Percentiles rank a stretch among this genome's conserved stretches.
Conservation (phyloP, 1,140 invertebrate species). For the Nebria ingens region DNA sequence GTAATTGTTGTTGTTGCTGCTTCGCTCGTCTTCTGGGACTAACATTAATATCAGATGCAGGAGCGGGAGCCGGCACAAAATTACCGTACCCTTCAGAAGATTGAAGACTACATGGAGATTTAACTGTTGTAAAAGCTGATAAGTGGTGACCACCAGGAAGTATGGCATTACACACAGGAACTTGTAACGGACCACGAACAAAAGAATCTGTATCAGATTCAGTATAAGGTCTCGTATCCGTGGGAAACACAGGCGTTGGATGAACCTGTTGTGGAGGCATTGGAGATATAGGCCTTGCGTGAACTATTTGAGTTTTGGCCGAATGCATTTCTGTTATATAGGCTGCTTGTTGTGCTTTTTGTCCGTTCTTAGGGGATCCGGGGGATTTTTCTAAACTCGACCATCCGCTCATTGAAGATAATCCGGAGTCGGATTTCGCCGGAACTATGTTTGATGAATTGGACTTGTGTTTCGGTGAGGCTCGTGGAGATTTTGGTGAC, state of each 20-base stretch:
- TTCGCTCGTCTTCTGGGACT: slow-evolving; percentile 30
- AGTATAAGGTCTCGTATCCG: slow-evolving; percentile 19
- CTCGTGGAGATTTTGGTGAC: slow-evolving; percentile 52
- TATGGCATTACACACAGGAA: slow-evolving; percentile 22
- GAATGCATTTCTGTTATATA: slow-evolving; percentile 12
- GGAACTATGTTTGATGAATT: slow-evolving; percentile 50
- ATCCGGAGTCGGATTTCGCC: slow-evolving; percentile 69
- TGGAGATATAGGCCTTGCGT: slow-evolving; percentile 11
- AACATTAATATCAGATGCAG: slow-evolving; percentile 34
- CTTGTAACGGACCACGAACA: slow-evolving; percentile 31
- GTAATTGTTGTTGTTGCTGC: slow-evolving; percentile 15
- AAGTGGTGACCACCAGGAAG: slow-evolving; percentile 36
- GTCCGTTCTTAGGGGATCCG: slow-evolving; percentile 48
- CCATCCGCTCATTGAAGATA: slow-evolving; percentile 78
- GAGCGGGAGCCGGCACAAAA: slow-evolving; percentile 40
- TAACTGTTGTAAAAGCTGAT: slow-evolving; percentile 38
- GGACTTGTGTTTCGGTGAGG: slow-evolving; percentile 64
- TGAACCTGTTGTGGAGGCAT: slow-evolving; percentile 12
- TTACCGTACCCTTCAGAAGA: slow-evolving; percentile 33
- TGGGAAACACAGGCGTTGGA: slow-evolving; percentile 11
- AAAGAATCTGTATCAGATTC: slow-evolving; percentile 28
- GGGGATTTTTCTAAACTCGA: slow-evolving; percentile 75
- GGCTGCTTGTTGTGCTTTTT: slow-evolving; percentile 13
- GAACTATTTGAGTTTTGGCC: slow-evolving; percentile 14
- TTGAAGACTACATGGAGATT: slow-evolving; percentile 34